Evolutionary conservation across 2,888 invertebrate genomes (phyloP).

Genomic region (Melitaea athalia): DNA sequence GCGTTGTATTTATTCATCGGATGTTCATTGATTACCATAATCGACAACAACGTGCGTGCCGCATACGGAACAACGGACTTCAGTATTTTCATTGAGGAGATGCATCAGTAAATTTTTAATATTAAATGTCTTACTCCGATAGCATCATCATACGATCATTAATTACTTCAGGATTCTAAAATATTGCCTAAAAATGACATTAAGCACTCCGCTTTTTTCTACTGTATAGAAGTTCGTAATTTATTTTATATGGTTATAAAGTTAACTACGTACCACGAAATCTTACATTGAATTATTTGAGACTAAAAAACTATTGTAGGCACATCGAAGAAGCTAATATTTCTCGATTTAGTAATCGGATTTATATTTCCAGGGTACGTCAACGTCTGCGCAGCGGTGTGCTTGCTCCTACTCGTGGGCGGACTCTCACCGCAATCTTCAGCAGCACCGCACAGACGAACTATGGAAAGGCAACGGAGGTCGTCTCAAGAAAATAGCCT

Average conservation of each 20-base stretch:
- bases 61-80: constrained; percentile 71
- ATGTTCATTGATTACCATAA: constrained; percentile 81
- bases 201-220: not conserved
- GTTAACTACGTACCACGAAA: not conserved
- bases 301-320: too few relatives aligned
- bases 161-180: too few relatives aligned
- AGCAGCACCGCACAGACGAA: constrained; percentile 67
- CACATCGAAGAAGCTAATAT: not conserved
- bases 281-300: too few relatives aligned
- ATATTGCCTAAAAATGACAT: too few relatives aligned
- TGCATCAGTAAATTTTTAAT: constrained; percentile 48
- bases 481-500: constrained; percentile 56
- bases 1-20: constrained; percentile 80
- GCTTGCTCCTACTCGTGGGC: constrained; percentile 69
- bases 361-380: constrained; percentile 64
- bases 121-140: constrained; percentile 16
- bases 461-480: constrained; percentile 60
- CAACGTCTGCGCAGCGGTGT: constrained; percentile 77
- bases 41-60: constrained; percentile 76
- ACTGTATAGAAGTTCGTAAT: not conserved
- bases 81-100: constrained; percentile 64
- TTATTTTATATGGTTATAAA: too few relatives aligned
- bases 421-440: constrained; percentile 65
- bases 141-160: not conserved
- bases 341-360: constrained; percentile 1